Evolutionary conservation across 2,888 invertebrate genomes (phyloP).

Genomic region (Nemotelus nigrinus): DNA sequence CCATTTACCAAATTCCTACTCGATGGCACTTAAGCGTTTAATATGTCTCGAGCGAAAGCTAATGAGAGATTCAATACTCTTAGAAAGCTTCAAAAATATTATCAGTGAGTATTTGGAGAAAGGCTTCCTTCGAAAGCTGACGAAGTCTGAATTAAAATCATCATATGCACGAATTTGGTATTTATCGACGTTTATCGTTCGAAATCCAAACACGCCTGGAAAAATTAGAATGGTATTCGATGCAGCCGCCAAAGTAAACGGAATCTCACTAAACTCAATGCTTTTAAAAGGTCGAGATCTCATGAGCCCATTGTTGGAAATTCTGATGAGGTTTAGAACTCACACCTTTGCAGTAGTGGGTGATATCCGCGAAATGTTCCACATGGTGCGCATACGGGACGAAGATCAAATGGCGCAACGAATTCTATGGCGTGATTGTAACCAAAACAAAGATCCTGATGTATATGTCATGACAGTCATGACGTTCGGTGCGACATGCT

Average conservation of each 20-base stretch:
- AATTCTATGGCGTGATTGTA: background rate
- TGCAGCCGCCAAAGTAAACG: background rate
- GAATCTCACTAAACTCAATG: background rate
- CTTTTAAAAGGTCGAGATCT: conserved; percentile 4
- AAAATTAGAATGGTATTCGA: background rate
- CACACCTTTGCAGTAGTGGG: background rate
- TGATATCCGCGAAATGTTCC: background rate
- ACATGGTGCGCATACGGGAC: no score
- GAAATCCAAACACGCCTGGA: background rate
- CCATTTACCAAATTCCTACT: background rate
- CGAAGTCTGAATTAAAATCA: background rate
- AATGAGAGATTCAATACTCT: background rate
- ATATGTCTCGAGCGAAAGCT: background rate
- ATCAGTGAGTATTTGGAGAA: background rate
- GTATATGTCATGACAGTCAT: background rate
- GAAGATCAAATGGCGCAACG: no score
- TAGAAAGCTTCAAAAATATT: background rate
- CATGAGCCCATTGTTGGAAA: background rate
- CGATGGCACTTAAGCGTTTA: background rate
- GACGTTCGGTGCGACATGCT: background rate
- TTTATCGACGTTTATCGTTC: background rate
- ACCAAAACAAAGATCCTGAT: background rate
- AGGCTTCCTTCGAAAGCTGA: background rate
- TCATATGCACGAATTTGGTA: background rate
- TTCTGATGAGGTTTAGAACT: background rate